Evolutionary conservation across 2,797 vertebrate genomes (phyloP).

Genomic region (Alectoris magna): DNA sequence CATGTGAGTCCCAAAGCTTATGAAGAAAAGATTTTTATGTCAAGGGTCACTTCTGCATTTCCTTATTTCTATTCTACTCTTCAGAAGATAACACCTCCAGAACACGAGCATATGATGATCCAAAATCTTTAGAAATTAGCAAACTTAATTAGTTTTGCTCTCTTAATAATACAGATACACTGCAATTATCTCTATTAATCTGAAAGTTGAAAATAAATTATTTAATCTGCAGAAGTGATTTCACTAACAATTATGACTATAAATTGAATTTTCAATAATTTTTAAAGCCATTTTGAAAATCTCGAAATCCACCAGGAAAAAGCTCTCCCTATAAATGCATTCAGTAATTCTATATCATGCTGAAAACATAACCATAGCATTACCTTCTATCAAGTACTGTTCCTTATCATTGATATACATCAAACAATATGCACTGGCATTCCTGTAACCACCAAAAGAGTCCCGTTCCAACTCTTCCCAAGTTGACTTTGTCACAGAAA

Average conservation of each 20-base stretch:
- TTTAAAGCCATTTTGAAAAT: background rate
- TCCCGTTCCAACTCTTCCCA: constrained; percentile 98
- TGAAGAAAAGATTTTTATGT: background rate
- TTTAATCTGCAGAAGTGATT: background rate
- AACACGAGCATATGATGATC: background rate
- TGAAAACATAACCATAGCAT: background rate
- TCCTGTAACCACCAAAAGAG: constrained; percentile 97
- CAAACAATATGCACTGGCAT: constrained; percentile 98
- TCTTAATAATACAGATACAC: background rate
- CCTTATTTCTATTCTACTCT: background rate
- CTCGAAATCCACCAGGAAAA: background rate
- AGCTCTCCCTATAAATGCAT: background rate
- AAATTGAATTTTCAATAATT: background rate
- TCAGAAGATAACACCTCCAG: background rate
- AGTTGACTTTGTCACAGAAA: constrained; percentile 96
- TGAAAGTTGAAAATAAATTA: background rate
- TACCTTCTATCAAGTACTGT: constrained; percentile 96
- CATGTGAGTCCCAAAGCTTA: background rate
- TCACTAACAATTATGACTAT: background rate
- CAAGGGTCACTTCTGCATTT: background rate
- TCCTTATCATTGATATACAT: constrained; percentile 99
- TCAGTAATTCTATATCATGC: background rate
- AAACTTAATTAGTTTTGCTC: background rate
- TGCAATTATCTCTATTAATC: background rate
- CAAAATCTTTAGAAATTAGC: background rate